A percentile compares a stretch with the other conserved stretches of the same genome.
Conservation (phyloP, 2,797 vertebrate genomes). For the Delichon dasypus region DNA sequence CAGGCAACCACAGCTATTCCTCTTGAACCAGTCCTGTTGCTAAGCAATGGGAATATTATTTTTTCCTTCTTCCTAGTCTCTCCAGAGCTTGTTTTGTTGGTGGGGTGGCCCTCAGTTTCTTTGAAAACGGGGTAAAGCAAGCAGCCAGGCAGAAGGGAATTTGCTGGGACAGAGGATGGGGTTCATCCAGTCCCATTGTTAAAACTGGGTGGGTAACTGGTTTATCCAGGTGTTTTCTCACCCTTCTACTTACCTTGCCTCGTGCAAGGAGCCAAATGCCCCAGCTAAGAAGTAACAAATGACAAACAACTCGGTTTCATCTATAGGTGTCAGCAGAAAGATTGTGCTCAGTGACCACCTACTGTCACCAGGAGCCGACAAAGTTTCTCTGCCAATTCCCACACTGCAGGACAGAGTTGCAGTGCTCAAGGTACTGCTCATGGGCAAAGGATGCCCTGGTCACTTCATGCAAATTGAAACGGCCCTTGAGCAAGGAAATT, state of each 20-base stretch:
- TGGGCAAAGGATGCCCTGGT: not conserved
- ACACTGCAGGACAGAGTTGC: fast-evolving
- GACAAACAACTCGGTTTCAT: not conserved
- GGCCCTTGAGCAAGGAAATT: not conserved
- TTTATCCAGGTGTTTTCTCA: not conserved
- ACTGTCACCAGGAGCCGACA: not conserved
- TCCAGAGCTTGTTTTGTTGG: not conserved
- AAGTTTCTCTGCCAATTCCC: not conserved
- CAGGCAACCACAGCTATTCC: not conserved
- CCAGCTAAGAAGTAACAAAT: not conserved
- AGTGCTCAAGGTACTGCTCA: not conserved
- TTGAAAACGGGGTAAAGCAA: not conserved
- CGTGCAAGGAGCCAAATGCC: not conserved
- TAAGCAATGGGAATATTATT: slow-evolving; percentile 24
- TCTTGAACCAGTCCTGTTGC: slow-evolving; percentile 36
- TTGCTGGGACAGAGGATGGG: not conserved
- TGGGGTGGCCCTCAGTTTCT: not conserved
- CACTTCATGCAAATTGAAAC: not conserved
- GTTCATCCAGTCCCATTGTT: not conserved
- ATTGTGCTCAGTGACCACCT: not conserved
- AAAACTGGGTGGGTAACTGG: not conserved
- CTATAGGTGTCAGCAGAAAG: not conserved
- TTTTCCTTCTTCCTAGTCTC: not conserved
- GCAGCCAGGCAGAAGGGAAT: not conserved
- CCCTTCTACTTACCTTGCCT: not conserved